These are phyloP conservation scores for Macrotrachela quadricornifera DNA, from an alignment of 1,140 invertebrate species.

Conservation along the genomic window DNA sequence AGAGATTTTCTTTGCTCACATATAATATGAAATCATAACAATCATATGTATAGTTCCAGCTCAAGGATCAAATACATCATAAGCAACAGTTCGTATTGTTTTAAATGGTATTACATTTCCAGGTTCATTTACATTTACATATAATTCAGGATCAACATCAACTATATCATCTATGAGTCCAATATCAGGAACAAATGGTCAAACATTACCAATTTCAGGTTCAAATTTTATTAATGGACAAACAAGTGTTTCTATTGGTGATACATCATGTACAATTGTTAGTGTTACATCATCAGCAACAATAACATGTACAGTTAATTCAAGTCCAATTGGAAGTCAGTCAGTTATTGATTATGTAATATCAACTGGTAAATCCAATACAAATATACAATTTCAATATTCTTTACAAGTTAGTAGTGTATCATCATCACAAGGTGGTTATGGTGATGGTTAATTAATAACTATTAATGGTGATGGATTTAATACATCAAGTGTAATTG, in stretches of 20 bases:
- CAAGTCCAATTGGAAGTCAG: constrained; percentile 7
- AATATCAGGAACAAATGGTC: neutral
- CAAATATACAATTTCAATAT: neutral
- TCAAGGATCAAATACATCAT: too few species aligned
- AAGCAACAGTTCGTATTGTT: too few species aligned
- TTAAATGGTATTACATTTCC: too few species aligned
- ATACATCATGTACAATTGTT: constrained; percentile 5
- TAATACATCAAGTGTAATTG: neutral
- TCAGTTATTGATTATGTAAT: neutral
- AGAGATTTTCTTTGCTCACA: too few species aligned
- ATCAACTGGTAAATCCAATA: neutral
- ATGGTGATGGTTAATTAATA: constrained; percentile 15
- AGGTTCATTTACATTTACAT: constrained; percentile 11
- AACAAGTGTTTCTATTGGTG: constrained; percentile 11
- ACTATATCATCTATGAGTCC: constrained; percentile 13
- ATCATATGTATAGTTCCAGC: too few species aligned
- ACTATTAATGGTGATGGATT: constrained; percentile 19
- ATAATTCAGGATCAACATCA: constrained; percentile 13
- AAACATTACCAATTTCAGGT: neutral
- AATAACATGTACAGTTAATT: constrained; percentile 10
- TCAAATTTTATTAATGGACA: neutral
- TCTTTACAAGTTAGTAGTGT: constrained; percentile 9
- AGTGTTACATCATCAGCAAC: neutral
- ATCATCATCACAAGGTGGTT: constrained; percentile 15
- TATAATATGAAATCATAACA: too few species aligned